Evolutionary conservation across 2,888 invertebrate genomes (phyloP).

Genomic region (Ennomos fuscantarius): DNA sequence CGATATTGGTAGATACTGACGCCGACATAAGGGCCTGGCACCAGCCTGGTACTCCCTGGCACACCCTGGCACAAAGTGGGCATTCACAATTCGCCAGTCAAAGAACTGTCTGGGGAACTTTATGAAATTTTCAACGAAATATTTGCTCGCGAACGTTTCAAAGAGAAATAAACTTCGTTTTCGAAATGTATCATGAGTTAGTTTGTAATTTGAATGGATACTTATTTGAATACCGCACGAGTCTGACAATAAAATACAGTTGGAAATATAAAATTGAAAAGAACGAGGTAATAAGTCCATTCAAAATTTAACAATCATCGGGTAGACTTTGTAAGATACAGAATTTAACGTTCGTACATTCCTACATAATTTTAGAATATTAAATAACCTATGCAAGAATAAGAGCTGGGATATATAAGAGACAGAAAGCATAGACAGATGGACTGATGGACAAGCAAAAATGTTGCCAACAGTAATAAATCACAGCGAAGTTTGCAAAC

Average conservation of each 20-base stretch:
- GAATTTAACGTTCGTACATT: no score
- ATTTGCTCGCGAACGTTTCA: slow-evolving; percentile 16
- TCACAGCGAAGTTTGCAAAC: no score
- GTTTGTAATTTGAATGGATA: slow-evolving; percentile 15
- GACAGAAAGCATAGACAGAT: no score
- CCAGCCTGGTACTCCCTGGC: slow-evolving; percentile 34
- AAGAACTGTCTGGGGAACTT: slow-evolving; percentile 31
- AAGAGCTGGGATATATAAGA: no score
- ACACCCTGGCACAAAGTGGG: slow-evolving; percentile 44
- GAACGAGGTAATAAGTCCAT: no score
- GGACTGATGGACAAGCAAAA: no score
- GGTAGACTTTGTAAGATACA: no score
- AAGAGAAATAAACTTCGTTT: slow-evolving; percentile 26
- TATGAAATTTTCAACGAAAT: slow-evolving; percentile 31
- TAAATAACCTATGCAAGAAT: no score
- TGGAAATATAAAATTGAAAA: no score
- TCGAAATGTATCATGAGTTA: slow-evolving; percentile 1
- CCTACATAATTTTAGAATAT: no score
- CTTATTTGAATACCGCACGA: background rate
- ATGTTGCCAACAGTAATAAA: no score
- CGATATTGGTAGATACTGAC: slow-evolving; percentile 21
- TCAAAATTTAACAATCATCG: no score
- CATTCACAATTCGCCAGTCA: slow-evolving; percentile 27
- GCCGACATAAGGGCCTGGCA: slow-evolving; percentile 40
- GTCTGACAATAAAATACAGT: background rate